Evolutionary conservation across 2,888 invertebrate species (phyloP).

Genomic region (Ypsolopha scabrella): DNA sequence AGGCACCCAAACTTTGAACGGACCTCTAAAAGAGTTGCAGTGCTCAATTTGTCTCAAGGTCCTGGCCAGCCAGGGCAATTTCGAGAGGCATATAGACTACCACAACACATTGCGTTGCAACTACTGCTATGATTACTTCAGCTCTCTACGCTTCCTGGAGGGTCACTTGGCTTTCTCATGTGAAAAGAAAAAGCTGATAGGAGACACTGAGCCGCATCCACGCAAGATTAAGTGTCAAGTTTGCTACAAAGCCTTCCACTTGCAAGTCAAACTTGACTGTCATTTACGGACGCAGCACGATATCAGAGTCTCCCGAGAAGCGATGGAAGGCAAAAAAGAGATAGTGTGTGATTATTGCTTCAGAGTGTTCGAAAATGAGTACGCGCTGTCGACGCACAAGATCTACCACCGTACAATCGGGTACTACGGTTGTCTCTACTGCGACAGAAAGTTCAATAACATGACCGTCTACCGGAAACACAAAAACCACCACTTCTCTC

Average conservation of each 20-base stretch:
- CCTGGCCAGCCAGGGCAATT: conserved; percentile 58
- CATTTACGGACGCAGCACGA: conserved; percentile 52
- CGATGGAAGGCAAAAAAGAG: conserved; percentile 33
- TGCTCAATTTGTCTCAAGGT: conserved; percentile 60
- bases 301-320: conserved; percentile 32
- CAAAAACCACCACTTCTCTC: conserved; percentile 55
- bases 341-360: conserved; percentile 62
- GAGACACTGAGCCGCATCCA: conserved; percentile 49
- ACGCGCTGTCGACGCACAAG: conserved; percentile 46
- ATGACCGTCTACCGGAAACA: conserved; percentile 60
- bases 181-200: conserved; percentile 51
- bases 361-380: conserved; percentile 53
- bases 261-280: conserved; percentile 61
- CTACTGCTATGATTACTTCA: conserved; percentile 62
- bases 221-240: conserved; percentile 53
- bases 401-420: conserved; percentile 55
- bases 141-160: conserved; percentile 48
- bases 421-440: conserved; percentile 61
- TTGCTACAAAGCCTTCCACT: conserved; percentile 62
- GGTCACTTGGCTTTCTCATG: conserved; percentile 58
- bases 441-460: conserved; percentile 62
- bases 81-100: conserved; percentile 58
- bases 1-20: conserved; percentile 29
- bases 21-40: conserved; percentile 53
- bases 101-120: conserved; percentile 61